Evolutionary conservation across 1,140 invertebrate species (phyloP), one percentile per base, ranked within the genome.

Genomic region (Eriosoma lanigerum): DNA sequence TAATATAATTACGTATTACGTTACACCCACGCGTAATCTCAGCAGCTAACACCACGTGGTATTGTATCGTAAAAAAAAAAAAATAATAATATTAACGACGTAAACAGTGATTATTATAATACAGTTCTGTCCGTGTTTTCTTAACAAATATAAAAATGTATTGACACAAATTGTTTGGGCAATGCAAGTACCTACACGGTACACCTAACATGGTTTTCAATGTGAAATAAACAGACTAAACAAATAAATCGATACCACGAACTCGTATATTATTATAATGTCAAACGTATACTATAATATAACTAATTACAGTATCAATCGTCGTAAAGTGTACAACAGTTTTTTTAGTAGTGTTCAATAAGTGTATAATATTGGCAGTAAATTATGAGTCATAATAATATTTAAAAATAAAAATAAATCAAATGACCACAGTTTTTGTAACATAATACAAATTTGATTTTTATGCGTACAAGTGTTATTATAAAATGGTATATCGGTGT

Each of bases 341-440:
- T 19, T n/a, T 64, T 64, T n/a, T 44, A 64, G 12, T 44, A 64
- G 19, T 21, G 32, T 38, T 17, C 32, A 38, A 64, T 38, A n/a
- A n/a, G n/a, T n/a, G n/a, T n/a, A 21, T 29, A 38, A 64, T 44
- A 38, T 64, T 44, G 38, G 62, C 26, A 64, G 38, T 21, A 6
- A 21, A 64, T 38, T 44, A 64, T 64, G 62, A 64, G 29, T 64
- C 62, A 64, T 64, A 38, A 21, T 64, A 32, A 10, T 64, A n/a
- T n/a, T n/a, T 38, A 5, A 1, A n/a, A 64, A 64, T n/a, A 32
- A 32, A 32, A 32, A 32, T 2, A 24, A 64, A 64, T 21, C 62
- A 38, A 64, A 1, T n/a, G 62, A 64, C 19, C 19, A 21, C 62
- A 0, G 6, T 38, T 9, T 64, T 64, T 38, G 32, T 38, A 64